Conservation (phyloP, 2,797 vertebrate genomes). For the Enteromius argenteus region DNA sequence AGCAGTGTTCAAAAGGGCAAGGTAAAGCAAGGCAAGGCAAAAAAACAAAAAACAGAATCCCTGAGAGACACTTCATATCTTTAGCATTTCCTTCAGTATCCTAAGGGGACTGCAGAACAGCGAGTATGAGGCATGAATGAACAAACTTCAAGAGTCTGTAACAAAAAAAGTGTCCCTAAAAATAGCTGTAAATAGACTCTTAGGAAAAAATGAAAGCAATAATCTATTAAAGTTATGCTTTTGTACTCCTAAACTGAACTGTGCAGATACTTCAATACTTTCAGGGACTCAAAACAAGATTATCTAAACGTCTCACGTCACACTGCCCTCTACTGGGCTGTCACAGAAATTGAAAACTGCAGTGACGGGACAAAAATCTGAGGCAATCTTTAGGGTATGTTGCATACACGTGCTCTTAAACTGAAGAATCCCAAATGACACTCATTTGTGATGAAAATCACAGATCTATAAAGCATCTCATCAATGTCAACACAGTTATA, state of each 20-base stretch:
- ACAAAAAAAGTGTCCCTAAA: not conserved
- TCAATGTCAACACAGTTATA: not conserved
- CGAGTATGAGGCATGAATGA: not conserved
- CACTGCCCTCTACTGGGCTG: conserved; percentile 48
- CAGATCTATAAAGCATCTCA: not conserved
- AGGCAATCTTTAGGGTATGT: not conserved
- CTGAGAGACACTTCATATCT: conserved; percentile 30
- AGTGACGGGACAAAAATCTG: not conserved
- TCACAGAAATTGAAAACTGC: not conserved
- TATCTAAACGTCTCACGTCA: not conserved
- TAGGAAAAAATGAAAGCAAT: not conserved
- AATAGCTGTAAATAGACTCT: not conserved
- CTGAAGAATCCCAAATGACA: not conserved
- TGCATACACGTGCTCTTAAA: not conserved
- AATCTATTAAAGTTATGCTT: not conserved
- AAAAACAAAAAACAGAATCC: not conserved
- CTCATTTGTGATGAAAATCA: not conserved
- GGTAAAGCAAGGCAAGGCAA: not conserved
- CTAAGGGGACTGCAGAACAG: conserved; percentile 1
- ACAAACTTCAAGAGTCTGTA: not conserved
- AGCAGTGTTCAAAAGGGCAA: not conserved
- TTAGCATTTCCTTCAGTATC: conserved; percentile 4
- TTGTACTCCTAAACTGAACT: not conserved
- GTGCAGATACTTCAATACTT: not conserved
- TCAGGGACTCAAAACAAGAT: not conserved